Percentiles rank a stretch among this genome's conserved stretches.
Evolutionary conservation across 2,797 vertebrate genomes (phyloP).

Genomic region (Rhabdophis nuchalis): DNA sequence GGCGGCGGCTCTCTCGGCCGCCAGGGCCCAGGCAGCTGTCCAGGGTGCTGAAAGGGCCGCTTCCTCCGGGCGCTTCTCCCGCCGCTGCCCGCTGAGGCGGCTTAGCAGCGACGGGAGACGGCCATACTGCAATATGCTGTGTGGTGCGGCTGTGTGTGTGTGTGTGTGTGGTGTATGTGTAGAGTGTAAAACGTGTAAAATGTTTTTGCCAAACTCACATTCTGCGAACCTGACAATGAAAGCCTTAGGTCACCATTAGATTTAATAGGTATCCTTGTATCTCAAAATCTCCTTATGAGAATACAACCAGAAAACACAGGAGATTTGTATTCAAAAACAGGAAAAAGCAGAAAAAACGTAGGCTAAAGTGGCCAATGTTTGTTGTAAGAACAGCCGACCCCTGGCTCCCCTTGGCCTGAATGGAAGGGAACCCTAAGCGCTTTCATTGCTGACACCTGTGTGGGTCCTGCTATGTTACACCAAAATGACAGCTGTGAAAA

Average conservation of each 20-base stretch:
- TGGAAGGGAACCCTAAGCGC: background rate
- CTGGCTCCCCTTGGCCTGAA: background rate
- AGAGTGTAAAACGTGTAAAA: background rate
- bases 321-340: background rate
- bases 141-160: background rate
- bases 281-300: background rate
- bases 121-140: background rate
- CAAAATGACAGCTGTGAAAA: background rate
- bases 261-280: background rate
- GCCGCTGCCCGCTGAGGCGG: background rate
- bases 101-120: background rate
- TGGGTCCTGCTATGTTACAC: background rate
- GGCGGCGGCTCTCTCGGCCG: no score
- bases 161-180: background rate
- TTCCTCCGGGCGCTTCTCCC: background rate
- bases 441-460: background rate
- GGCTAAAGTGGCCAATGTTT: background rate
- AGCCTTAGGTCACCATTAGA: no score
- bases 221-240: background rate
- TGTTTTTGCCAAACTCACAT: background rate
- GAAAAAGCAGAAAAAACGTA: background rate
- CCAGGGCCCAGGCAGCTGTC: background rate
- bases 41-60: constrained; percentile 16
- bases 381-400: background rate
- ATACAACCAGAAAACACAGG: background rate